These are phyloP conservation scores for Macquaria australasica DNA, from an alignment of 2,113 vertebrate species.

Conservation along the genomic window DNA sequence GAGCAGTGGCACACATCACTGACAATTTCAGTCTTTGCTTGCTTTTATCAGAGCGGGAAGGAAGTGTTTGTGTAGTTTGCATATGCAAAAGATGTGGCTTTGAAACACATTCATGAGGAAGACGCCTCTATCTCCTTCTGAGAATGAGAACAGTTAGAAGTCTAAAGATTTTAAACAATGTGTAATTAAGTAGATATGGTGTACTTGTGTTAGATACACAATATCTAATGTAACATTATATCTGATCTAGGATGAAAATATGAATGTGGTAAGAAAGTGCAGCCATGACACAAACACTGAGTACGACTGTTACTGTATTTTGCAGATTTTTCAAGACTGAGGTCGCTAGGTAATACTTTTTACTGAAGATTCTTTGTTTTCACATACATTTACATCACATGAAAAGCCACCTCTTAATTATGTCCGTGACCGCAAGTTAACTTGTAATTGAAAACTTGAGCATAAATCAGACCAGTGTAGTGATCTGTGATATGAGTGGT, in stretches of 20 bases:
- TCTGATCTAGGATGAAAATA: background rate
- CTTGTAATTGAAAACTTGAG: slow-evolving; percentile 14
- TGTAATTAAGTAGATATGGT: background rate
- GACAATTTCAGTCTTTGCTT: background rate
- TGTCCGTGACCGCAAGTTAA: background rate
- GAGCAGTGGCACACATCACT: background rate
- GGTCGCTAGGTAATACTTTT: background rate
- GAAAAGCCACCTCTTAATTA: slow-evolving; percentile 22
- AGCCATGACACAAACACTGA: background rate
- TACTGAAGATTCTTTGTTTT: background rate
- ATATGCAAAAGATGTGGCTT: slow-evolving; percentile 18
- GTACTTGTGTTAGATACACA: background rate
- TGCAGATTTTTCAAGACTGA: background rate
- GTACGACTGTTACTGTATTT: background rate
- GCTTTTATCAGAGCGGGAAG: background rate
- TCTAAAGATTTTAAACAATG: background rate
- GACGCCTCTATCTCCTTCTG: background rate
- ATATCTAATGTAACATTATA: background rate
- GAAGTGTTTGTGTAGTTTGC: background rate
- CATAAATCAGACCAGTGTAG: slow-evolving; percentile 12
- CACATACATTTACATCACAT: slow-evolving; percentile 11
- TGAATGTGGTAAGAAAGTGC: background rate
- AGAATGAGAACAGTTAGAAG: background rate
- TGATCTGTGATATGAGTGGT: slow-evolving; percentile 10
- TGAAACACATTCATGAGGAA: background rate